Evolutionary conservation across 1,140 invertebrate species (phyloP).

Genomic region (Oncopeltus fasciatus): DNA sequence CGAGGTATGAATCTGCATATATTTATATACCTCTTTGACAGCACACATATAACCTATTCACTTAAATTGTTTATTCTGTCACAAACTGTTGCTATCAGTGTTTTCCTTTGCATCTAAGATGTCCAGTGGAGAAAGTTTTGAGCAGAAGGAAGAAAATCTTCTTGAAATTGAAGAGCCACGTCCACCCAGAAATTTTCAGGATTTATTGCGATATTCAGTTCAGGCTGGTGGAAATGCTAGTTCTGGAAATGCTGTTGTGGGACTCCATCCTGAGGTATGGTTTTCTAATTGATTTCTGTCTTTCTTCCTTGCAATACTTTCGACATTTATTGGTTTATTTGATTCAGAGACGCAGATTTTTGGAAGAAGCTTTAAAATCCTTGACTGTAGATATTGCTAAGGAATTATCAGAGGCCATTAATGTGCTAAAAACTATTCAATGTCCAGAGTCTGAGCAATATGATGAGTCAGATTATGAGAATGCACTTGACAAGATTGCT

Average conservation of each 20-base stretch:
- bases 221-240: conserved; percentile 9
- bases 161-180: conserved; percentile 5
- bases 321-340: background rate
- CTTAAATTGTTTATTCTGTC: too few species aligned
- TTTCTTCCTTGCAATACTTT: too few species aligned
- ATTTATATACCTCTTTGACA: too few species aligned
- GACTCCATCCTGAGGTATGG: conserved; percentile 12
- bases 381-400: conserved; percentile 15
- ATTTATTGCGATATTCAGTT: conserved; percentile 18
- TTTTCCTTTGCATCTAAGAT: too few species aligned
- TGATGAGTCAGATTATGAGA: background rate
- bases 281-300: too few species aligned
- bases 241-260: background rate
- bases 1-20: too few species aligned
- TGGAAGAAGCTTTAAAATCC: conserved; percentile 13
- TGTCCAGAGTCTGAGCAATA: background rate
- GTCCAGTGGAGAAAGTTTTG: background rate
- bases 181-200: conserved; percentile 17
- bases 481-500: conserved; percentile 14
- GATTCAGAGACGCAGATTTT: conserved; percentile 14
- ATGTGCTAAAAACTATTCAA: conserved; percentile 10
- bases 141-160: background rate
- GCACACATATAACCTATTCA: too few species aligned
- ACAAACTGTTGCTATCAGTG: too few species aligned
- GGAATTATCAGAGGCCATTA: conserved; percentile 8